A percentile compares a stretch with the other conserved stretches of the same genome.
These are phyloP conservation scores for Amniataba percoides DNA, from an alignment of 2,797 vertebrate species.

Conservation along the genomic window DNA sequence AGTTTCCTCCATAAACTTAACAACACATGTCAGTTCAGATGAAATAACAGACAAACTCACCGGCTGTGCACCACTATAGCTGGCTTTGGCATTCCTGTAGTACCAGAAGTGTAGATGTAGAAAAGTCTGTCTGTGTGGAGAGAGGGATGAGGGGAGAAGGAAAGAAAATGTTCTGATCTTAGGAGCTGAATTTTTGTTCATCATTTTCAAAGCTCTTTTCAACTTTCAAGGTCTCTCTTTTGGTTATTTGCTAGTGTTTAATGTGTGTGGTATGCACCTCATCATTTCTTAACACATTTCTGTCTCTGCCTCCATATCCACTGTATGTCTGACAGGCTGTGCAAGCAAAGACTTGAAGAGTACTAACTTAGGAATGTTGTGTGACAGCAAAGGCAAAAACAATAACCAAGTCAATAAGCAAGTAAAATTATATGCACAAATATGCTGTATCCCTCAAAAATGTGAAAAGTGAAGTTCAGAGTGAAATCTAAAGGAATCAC, in stretches of 20 bases:
- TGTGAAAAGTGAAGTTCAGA: not conserved
- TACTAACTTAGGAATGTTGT: constrained; percentile 59
- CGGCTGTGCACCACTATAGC: constrained; percentile 91
- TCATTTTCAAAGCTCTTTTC: not conserved
- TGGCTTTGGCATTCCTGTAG: constrained; percentile 91
- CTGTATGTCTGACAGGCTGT: constrained; percentile 19
- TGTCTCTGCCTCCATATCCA: constrained; percentile 20
- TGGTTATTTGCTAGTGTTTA: constrained; percentile 1
- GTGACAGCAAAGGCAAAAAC: constrained; percentile 19
- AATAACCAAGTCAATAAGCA: not conserved
- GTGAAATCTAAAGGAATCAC: not conserved
- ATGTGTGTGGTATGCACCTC: constrained; percentile 17
- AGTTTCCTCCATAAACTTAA: not conserved
- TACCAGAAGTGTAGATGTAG: constrained; percentile 93
- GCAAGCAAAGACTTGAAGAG: constrained; percentile 72
- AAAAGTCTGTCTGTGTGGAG: constrained; percentile 86
- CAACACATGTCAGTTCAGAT: not conserved
- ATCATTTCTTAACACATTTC: constrained; percentile 38
- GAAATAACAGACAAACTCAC: constrained; percentile 70
- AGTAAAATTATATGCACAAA: not conserved
- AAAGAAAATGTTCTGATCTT: not conserved
- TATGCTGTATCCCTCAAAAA: not conserved
- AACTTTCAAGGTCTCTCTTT: not conserved
- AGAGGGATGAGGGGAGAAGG: not conserved
- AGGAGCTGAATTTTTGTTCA: not conserved